Evolutionary conservation across 2,888 invertebrate species (phyloP).

Genomic region (Autographa pulchrina): DNA sequence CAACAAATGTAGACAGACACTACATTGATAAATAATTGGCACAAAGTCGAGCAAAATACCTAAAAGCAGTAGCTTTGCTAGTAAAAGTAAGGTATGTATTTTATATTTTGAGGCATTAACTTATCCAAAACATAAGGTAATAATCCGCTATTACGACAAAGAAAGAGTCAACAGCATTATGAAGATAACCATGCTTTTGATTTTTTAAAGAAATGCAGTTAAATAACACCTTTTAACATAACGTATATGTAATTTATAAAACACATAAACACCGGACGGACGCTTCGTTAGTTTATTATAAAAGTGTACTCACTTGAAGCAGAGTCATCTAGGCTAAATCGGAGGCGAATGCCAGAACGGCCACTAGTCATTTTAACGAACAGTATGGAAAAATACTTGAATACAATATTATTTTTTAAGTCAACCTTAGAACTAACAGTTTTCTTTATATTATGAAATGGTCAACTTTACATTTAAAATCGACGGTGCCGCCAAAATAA

Average conservation of each 20-base stretch:
- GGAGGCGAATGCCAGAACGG: constrained; percentile 44
- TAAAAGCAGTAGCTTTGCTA: no score
- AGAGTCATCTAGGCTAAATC: constrained; percentile 35
- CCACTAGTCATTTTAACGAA: constrained; percentile 44
- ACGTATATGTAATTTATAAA: background rate
- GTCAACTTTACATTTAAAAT: background rate
- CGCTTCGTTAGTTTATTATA: background rate
- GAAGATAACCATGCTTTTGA: no score
- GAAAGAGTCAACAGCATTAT: no score
- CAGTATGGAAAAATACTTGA: background rate
- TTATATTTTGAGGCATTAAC: no score
- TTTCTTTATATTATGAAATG: background rate
- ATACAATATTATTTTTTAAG: background rate
- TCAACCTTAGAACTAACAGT: background rate
- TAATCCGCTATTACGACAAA: no score
- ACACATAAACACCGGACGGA: background rate
- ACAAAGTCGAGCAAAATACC: no score
- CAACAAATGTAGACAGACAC: background rate
- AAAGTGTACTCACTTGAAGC: constrained; percentile 32
- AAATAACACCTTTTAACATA: background rate
- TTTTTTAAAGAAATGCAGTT: background rate
- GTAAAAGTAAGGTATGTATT: no score
- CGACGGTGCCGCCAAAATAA: background rate
- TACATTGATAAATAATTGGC: background rate
- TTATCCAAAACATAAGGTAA: background rate